Percentiles rank a stretch among this genome's conserved stretches.
Conservation (phyloP, 2,888 invertebrate species). For the Leucania comma region DNA sequence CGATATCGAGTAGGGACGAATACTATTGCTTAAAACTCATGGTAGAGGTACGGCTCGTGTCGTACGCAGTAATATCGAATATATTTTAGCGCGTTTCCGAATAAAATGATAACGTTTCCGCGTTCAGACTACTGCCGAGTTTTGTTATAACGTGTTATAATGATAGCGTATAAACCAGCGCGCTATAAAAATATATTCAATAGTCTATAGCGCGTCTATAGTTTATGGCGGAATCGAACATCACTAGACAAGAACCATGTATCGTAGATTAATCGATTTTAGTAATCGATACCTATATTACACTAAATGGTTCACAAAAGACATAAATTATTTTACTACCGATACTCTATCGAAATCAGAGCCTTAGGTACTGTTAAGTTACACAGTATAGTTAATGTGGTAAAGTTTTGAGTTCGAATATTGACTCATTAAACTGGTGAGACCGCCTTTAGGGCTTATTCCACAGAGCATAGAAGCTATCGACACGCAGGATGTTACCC, state of each 20-base stretch:
- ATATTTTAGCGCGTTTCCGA: too few relatives aligned
- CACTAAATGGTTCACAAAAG: not conserved
- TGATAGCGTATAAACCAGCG: too few relatives aligned
- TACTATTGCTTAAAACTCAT: too few relatives aligned
- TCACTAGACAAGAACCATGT: not conserved
- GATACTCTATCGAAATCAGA: slow-evolving; percentile 43
- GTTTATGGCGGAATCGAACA: too few relatives aligned
- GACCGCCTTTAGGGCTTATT: slow-evolving; percentile 43
- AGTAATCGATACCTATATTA: not conserved
- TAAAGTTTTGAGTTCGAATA: slow-evolving; percentile 59
- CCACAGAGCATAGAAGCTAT: not conserved
- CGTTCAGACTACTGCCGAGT: too few relatives aligned
- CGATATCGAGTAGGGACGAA: too few relatives aligned
- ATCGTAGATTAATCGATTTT: slow-evolving; percentile 15
- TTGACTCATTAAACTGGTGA: slow-evolving; percentile 58
- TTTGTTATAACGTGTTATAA: too few relatives aligned
- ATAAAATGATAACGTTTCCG: too few relatives aligned
- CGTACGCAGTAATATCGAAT: too few relatives aligned
- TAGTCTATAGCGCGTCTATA: too few relatives aligned
- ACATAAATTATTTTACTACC: slow-evolving; percentile 57
- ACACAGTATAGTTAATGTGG: slow-evolving; percentile 57
- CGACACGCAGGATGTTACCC: not conserved
- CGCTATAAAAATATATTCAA: too few relatives aligned
- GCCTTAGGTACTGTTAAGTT: slow-evolving; percentile 50
- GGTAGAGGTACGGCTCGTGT: too few relatives aligned